Evolutionary conservation across 1,140 invertebrate genomes (phyloP).

Genomic region (Oryzaephilus surinamensis): DNA sequence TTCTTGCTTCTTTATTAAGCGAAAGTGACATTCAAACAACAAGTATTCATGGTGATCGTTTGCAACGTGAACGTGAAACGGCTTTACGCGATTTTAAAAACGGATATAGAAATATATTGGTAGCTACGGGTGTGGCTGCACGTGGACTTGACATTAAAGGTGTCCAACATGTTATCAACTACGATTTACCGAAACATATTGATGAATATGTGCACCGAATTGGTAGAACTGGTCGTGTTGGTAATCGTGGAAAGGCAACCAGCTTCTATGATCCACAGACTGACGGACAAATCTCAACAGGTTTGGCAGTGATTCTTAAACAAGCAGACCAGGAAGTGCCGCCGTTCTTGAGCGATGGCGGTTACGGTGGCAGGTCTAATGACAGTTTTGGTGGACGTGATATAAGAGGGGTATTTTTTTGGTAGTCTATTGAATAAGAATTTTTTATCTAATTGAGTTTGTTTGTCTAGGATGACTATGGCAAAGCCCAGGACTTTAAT

Average conservation of each 20-base stretch:
- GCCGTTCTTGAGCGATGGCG: slow-evolving; percentile 43
- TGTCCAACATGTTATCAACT: slow-evolving; percentile 78
- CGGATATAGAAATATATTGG: slow-evolving; percentile 64
- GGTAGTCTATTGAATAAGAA: background rate
- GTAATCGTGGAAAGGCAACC: slow-evolving; percentile 80
- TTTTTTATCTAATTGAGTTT: too few species aligned
- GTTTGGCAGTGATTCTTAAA: slow-evolving; percentile 61
- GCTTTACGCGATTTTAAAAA: slow-evolving; percentile 74
- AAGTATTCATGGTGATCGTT: slow-evolving; percentile 86
- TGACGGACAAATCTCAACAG: slow-evolving; percentile 49
- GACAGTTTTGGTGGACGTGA: slow-evolving; percentile 44
- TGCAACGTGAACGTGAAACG: slow-evolving; percentile 80
- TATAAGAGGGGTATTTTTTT: slow-evolving; percentile 32
- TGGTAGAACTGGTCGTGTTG: slow-evolving; percentile 87
- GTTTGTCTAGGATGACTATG: too few species aligned
- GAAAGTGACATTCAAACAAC: slow-evolving; percentile 59
- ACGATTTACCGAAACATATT: slow-evolving; percentile 75
- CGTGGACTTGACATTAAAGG: slow-evolving; percentile 56
- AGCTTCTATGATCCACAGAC: slow-evolving; percentile 66
- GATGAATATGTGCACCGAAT: slow-evolving; percentile 95
- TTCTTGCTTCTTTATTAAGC: slow-evolving; percentile 54
- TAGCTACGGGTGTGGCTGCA: slow-evolving; percentile 90
- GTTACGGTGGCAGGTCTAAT: slow-evolving; percentile 30
- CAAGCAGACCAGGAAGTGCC: slow-evolving; percentile 54
- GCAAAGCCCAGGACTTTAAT: too few species aligned